Percentiles rank a stretch among this genome's conserved stretches.
Evolutionary conservation across 2,888 invertebrate species (phyloP).

Genomic region (Aproaerema taeniolella): DNA sequence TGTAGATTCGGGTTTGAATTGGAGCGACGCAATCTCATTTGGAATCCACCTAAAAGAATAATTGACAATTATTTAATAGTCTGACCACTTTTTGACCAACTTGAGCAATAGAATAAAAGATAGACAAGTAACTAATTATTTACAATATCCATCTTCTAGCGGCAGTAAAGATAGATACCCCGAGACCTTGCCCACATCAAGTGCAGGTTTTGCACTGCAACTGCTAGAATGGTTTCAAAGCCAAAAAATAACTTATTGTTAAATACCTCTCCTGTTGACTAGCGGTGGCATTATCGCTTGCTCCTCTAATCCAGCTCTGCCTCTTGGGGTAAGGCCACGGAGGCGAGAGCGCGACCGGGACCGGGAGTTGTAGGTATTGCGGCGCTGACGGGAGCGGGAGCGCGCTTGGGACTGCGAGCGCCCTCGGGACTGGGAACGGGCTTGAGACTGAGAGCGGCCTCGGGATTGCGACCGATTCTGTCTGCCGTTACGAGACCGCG

Average conservation of each 20-base stretch:
- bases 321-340: constrained; percentile 57
- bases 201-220: too few relatives aligned
- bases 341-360: constrained; percentile 56
- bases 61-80: constrained; percentile 3
- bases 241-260: too few relatives aligned
- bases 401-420: constrained; percentile 33
- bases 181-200: too few relatives aligned
- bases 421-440: constrained; percentile 36
- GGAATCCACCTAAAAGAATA: constrained; percentile 40
- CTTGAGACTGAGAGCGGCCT: constrained; percentile 25
- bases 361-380: constrained; percentile 43
- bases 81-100: too few relatives aligned
- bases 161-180: too few relatives aligned
- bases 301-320: constrained; percentile 57
- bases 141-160: too few relatives aligned
- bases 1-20: constrained; percentile 46
- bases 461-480: constrained; percentile 32
- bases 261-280: constrained; percentile 36
- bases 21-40: constrained; percentile 40
- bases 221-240: too few relatives aligned
- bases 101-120: too few relatives aligned
- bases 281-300: constrained; percentile 45
- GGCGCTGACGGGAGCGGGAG: constrained; percentile 36
- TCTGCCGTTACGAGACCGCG: constrained; percentile 33
- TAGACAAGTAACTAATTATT: too few relatives aligned